Base-by-base conservation (phyloP, 2,888 invertebrate species). In the Blastobasis adustella region DNA sequence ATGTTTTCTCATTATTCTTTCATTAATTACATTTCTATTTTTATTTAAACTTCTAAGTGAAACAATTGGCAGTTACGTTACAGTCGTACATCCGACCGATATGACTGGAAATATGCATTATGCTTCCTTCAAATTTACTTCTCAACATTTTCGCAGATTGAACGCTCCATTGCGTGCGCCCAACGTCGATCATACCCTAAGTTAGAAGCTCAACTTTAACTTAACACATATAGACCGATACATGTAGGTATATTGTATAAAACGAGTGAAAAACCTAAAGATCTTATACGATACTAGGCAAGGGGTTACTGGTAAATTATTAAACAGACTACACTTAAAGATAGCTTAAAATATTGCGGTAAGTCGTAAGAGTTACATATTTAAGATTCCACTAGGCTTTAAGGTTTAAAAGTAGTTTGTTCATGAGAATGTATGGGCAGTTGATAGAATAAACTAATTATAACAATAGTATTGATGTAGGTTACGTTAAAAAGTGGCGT, bases 261-360 rank as follows among this genome's bases (percentile, higher is more conserved):
- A 88, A 88, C 79, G 84, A 85, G 86, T 88, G 86, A 84, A 87
- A 87, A 88, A 85, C 82, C 83, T 84, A 85, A 86, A 79, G 79
- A 76, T 69, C 80, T 84, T 85, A 84, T 68, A 75, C 60, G 67
- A 74, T 78, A 83, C 78, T 83, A 86, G 79, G 79, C 80, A 80
- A 79, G 76, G 79, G 79, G 74, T 81, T 81, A 85, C 76, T 77
- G 82, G 37, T 85, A 81, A 79, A 82, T 76, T 60, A 76, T 82
- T 80, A 80, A 79, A 80, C 76, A 81, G 81, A 71, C 84, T 88
- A 86, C 79, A 86, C 83, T 85, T 87, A 88, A 78, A 77, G 72
- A 86, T 86, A 87, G 82, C 86, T 86, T 86, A 87, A 76, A 68
- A 70, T 84, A 84, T 76, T 76, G 74, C 76, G 66, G 72, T 70